Evolutionary conservation across 2,113 vertebrate species (phyloP).

Genomic region (Oncorhynchus masou): DNA sequence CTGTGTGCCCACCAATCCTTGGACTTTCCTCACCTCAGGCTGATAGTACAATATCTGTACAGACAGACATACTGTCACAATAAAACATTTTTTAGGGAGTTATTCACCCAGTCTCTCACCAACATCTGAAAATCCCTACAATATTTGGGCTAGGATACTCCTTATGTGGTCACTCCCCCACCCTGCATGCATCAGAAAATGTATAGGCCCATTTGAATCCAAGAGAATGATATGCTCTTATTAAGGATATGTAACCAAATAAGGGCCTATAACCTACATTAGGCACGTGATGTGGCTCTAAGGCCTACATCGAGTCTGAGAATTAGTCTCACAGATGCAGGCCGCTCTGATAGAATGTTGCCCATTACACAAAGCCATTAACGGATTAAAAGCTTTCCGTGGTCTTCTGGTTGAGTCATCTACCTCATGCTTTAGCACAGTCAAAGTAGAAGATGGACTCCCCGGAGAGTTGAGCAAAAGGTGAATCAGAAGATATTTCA

Average conservation of each 20-base stretch:
- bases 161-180: too few relatives aligned
- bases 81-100: conserved; percentile 14
- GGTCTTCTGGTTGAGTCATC: conserved; percentile 1
- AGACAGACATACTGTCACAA: conserved; percentile 35
- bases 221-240: too few relatives aligned
- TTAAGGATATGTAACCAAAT: background rate
- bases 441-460: conserved; percentile 15
- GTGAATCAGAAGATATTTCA: conserved; percentile 17
- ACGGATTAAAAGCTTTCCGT: conserved; percentile 20
- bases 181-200: too few relatives aligned
- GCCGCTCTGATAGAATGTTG: background rate
- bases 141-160: background rate
- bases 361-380: conserved; percentile 17
- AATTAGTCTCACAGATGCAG: background rate
- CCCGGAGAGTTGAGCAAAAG: conserved; percentile 5
- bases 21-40: background rate
- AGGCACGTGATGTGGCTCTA: background rate
- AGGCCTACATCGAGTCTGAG: background rate
- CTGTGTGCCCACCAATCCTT: background rate
- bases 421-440: conserved; percentile 14
- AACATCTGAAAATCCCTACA: conserved; percentile 7
- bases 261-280: background rate
- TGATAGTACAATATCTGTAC: background rate
- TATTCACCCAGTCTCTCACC: background rate
- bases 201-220: too few relatives aligned